These are phyloP conservation scores for Carapus acus DNA, from an alignment of 2,797 vertebrate species.

Conservation along the genomic window DNA sequence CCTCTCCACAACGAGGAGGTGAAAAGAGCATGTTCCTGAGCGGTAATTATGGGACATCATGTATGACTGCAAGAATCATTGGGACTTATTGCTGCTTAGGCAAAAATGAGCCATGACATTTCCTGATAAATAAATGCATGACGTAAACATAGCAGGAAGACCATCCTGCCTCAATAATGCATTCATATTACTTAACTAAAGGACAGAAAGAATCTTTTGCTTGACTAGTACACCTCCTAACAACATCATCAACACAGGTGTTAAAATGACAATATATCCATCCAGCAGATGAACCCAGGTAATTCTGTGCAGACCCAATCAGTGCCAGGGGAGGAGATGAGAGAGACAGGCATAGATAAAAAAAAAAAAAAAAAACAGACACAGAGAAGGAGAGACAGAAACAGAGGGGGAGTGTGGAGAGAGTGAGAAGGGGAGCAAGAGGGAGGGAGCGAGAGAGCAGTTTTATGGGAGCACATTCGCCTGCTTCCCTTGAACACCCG, in stretches of 20 bases:
- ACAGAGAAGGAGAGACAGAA: neutral
- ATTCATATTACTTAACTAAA: slow-evolving; percentile 28
- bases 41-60: slow-evolving; percentile 19
- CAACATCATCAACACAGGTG: slow-evolving; percentile 37
- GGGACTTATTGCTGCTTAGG: too few species aligned
- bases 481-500: slow-evolving; percentile 15
- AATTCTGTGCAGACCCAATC: slow-evolving; percentile 15
- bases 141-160: slow-evolving; percentile 9
- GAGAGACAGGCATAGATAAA: too few species aligned
- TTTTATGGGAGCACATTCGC: neutral
- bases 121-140: too few species aligned
- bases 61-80: slow-evolving; percentile 37
- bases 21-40: slow-evolving; percentile 31
- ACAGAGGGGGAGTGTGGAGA: too few species aligned
- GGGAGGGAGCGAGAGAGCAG: too few species aligned
- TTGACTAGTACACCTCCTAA: slow-evolving; percentile 7
- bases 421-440: too few species aligned
- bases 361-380: too few species aligned
- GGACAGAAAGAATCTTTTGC: slow-evolving; percentile 29
- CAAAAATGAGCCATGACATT: too few species aligned
- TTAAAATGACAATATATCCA: slow-evolving; percentile 29
- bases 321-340: too few species aligned
- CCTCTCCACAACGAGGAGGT: slow-evolving; percentile 25
- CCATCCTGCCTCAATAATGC: slow-evolving; percentile 14
- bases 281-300: slow-evolving; percentile 18